Percentiles rank a stretch among this genome's conserved stretches.
Conservation (phyloP, 2,113 vertebrate genomes). For the Gorsachius goisagi region DNA sequence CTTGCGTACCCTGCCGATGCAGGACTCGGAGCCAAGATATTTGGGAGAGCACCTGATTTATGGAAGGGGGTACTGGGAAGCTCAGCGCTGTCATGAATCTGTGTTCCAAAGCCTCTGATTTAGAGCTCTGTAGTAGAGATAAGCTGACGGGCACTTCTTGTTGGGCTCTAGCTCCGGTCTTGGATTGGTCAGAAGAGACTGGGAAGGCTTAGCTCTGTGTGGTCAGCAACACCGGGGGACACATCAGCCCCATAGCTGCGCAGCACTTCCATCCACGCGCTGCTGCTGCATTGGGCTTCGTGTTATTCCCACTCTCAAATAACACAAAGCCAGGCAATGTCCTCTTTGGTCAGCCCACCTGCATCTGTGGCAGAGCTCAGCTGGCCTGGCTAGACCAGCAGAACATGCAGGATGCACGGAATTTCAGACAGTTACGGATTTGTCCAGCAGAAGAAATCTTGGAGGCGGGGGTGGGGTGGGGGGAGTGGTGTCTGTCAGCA, state of each 20-base stretch:
- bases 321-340: fast-evolving
- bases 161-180: background rate
- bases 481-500: background rate
- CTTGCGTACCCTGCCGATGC: background rate
- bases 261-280: background rate
- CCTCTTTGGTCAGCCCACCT: background rate
- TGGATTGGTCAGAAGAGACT: background rate
- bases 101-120: background rate
- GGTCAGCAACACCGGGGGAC: background rate
- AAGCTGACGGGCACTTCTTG: background rate
- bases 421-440: background rate
- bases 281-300: background rate
- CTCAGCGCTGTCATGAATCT: background rate
- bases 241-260: fast-evolving
- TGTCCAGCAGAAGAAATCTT: background rate
- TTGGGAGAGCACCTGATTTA: background rate
- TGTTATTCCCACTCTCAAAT: background rate
- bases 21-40: fast-evolving
- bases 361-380: background rate
- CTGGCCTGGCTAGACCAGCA: background rate
- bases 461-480: background rate
- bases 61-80: background rate
- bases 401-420: background rate
- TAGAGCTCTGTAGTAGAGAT: background rate
- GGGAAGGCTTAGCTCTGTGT: background rate